These are phyloP conservation scores for Xanthia icteritia DNA, from an alignment of 2,888 invertebrate species.

Conservation along the genomic window DNA sequence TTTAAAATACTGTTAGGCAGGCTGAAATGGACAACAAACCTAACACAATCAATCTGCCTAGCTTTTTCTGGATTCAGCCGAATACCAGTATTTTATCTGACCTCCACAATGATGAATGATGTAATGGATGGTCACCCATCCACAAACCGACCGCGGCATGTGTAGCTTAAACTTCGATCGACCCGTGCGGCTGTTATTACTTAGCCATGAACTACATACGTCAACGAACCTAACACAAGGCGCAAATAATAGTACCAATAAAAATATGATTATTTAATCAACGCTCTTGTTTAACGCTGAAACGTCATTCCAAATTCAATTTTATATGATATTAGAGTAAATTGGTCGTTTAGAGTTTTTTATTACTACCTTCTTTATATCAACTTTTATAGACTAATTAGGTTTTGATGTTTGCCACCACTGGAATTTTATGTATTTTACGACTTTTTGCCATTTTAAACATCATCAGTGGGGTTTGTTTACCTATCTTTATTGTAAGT, in stretches of 20 bases:
- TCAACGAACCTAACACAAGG: not conserved
- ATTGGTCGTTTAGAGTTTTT: not conserved
- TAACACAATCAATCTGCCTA: not conserved
- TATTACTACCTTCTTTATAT: conserved; percentile 23
- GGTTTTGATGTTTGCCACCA: conserved; percentile 9
- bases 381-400: conserved; percentile 30
- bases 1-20: not conserved
- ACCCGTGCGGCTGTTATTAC: not conserved
- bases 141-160: not conserved
- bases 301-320: not conserved
- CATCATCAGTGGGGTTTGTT: not conserved
- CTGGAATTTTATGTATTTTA: not conserved
- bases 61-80: not conserved
- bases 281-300: not conserved
- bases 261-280: not conserved
- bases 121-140: not conserved
- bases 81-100: too few relatives aligned
- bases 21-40: not conserved
- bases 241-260: not conserved
- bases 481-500: not conserved
- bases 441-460: not conserved
- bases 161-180: not conserved
- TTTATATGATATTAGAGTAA: not conserved
- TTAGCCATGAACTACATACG: not conserved
- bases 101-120: not conserved